Conservation (phyloP, 2,113 vertebrate genomes). For the Ceyx margarethae region DNA sequence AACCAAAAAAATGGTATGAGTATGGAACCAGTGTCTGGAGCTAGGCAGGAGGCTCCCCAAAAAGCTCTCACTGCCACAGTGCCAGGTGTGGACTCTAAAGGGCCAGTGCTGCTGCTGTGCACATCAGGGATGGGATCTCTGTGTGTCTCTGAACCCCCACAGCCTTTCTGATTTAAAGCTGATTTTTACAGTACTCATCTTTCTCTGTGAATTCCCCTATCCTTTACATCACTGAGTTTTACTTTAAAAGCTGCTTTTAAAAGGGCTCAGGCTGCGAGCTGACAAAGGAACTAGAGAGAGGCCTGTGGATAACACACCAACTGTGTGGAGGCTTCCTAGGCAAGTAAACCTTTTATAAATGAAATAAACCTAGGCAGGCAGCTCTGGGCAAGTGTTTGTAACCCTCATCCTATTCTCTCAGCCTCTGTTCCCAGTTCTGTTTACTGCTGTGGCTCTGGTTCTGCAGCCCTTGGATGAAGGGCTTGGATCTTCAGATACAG, state of each 20-base stretch:
- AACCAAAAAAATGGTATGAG: background rate
- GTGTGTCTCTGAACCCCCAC: background rate
- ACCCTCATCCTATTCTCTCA: background rate
- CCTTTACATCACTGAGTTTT: background rate
- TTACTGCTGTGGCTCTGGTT: background rate
- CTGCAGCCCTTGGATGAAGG: background rate
- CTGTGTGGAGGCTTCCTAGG: background rate
- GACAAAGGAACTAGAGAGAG: background rate
- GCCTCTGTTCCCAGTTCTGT: background rate
- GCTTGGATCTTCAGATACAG: background rate
- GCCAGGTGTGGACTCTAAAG: background rate
- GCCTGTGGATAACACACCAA: background rate
- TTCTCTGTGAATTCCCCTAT: background rate
- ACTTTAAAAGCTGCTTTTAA: background rate
- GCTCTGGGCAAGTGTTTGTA: background rate
- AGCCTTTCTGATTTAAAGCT: background rate
- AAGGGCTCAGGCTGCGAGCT: background rate
- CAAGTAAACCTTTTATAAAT: background rate
- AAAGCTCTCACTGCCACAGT: background rate
- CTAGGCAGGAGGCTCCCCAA: accelerated
- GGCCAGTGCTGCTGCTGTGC: background rate
- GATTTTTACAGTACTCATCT: background rate
- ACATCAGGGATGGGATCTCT: background rate
- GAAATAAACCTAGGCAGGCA: background rate
- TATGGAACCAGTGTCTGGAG: background rate